These are phyloP conservation scores for Bombus waltoni DNA, from an alignment of 1,140 invertebrate species.

Conservation along the genomic window DNA sequence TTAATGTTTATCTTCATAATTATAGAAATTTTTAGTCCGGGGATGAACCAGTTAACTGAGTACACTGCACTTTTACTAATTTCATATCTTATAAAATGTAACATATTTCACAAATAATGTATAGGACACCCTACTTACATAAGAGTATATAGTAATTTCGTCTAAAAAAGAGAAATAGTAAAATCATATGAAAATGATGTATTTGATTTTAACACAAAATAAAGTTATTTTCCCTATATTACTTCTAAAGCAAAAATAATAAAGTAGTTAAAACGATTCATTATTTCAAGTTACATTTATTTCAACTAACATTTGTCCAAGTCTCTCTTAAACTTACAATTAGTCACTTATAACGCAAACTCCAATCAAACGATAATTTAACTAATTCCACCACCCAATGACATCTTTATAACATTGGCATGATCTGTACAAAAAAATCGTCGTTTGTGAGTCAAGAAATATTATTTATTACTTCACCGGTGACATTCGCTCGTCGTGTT, in stretches of 20 bases:
- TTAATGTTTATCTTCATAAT: too few relatives aligned
- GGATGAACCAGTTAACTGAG: too few relatives aligned
- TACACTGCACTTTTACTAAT: too few relatives aligned
- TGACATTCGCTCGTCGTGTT: background rate
- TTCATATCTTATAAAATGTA: too few relatives aligned
- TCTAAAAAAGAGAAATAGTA: background rate
- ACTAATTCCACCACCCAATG: background rate
- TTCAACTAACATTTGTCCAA: background rate
- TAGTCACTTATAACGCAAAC: background rate
- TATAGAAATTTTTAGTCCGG: too few relatives aligned
- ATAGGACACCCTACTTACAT: too few relatives aligned
- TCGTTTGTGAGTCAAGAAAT: constrained; percentile 1
- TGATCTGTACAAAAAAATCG: background rate
- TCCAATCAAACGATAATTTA: background rate
- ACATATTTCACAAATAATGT: too few relatives aligned
- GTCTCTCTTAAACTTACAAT: background rate
- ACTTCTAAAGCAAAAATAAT: background rate
- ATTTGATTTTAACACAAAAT: background rate
- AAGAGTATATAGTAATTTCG: background rate
- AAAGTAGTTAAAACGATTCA: background rate
- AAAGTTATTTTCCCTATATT: background rate
- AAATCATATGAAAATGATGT: background rate
- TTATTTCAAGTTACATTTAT: background rate
- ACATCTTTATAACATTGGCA: background rate
- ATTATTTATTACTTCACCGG: background rate